Evolutionary conservation across 1,140 invertebrate species (phyloP).

Genomic region (Drosophila kepulauana): DNA sequence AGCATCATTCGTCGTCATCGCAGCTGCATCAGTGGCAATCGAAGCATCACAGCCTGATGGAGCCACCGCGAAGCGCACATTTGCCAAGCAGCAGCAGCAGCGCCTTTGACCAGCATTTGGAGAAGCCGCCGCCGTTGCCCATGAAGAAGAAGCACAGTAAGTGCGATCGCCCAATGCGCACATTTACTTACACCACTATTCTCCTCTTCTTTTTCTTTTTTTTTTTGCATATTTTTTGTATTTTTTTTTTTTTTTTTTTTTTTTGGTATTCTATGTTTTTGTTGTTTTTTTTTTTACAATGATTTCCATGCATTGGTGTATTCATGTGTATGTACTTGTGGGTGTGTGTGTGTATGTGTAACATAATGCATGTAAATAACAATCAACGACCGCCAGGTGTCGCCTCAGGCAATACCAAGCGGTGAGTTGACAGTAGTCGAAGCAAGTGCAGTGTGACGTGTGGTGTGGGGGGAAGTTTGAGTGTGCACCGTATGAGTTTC

Average conservation of each 20-base stretch:
- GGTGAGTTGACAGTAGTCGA: constrained; percentile 49
- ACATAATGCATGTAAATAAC: constrained; percentile 16
- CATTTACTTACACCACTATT: constrained; percentile 61
- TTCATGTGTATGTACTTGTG: constrained; percentile 13
- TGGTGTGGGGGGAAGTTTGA: background rate
- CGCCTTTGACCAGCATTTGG: constrained; percentile 82
- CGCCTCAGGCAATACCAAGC: constrained; percentile 49
- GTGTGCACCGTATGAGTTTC: background rate
- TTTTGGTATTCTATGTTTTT: constrained; percentile 23
- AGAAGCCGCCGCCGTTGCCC: constrained; percentile 94
- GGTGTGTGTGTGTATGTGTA: constrained; percentile 24
- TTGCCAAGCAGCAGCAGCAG: constrained; percentile 58
- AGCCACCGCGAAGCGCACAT: constrained; percentile 56
- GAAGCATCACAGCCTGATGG: constrained; percentile 81
- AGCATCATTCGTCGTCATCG: constrained; percentile 42
- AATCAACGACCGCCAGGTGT: constrained; percentile 47
- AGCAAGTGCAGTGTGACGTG: background rate
- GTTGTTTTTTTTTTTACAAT: background rate
- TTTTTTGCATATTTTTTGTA: constrained; percentile 50
- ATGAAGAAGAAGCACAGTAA: constrained; percentile 97
- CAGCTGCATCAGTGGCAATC: constrained; percentile 70
- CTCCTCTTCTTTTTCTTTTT: constrained; percentile 45
- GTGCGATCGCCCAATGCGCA: constrained; percentile 85
- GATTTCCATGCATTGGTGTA: constrained; percentile 32
- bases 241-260: constrained; percentile 39